A percentile compares a stretch with the other conserved stretches of the same genome.
Conservation (phyloP, 1,140 invertebrate genomes). For the Lordiphosa mommai region DNA sequence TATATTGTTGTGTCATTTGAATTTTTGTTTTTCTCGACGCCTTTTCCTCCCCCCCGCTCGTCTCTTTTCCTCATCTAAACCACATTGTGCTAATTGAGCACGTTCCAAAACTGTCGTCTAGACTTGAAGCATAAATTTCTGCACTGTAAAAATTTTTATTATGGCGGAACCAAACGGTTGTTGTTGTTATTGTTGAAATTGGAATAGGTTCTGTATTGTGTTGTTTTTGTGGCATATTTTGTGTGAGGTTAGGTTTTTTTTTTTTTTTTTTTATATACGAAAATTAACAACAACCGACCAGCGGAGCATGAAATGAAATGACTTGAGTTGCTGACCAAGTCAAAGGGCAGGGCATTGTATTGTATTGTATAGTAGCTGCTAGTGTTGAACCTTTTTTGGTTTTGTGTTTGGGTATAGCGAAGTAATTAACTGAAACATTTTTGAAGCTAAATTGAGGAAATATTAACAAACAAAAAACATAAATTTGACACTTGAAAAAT, state of each 20-base stretch:
- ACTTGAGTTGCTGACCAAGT: conserved; percentile 18
- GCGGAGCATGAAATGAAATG: conserved; percentile 51
- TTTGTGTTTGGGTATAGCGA: conserved; percentile 1
- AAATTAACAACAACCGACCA: conserved; percentile 21
- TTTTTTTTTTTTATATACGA: conserved; percentile 1
- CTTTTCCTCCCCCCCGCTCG: neutral
- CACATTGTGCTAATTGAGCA: conserved; percentile 60
- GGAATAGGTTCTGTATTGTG: conserved; percentile 17
- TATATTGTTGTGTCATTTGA: conserved; percentile 48
- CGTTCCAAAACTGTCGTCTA: conserved; percentile 74
- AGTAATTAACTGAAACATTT: conserved; percentile 32
- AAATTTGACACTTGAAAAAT: conserved; percentile 19
- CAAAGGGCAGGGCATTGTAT: conserved; percentile 14
- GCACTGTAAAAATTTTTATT: conserved; percentile 67
- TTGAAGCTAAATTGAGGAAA: conserved; percentile 54
- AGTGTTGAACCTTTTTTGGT: conserved; percentile 13
- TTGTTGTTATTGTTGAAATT: conserved; percentile 34
- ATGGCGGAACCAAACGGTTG: conserved; percentile 52
- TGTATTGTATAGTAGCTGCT: conserved; percentile 10
- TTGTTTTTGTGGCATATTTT: conserved; percentile 9
- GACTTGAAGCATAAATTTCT: conserved; percentile 72
- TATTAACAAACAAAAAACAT: conserved; percentile 34
- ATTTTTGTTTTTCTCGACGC: conserved; percentile 31
- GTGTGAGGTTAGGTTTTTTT: conserved; percentile 55
- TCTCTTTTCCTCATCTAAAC: neutral